Evolutionary conservation across 2,797 vertebrate genomes (phyloP), one percentile per base, ranked within the genome.

Genomic region (Thalassophryne amazonica): DNA sequence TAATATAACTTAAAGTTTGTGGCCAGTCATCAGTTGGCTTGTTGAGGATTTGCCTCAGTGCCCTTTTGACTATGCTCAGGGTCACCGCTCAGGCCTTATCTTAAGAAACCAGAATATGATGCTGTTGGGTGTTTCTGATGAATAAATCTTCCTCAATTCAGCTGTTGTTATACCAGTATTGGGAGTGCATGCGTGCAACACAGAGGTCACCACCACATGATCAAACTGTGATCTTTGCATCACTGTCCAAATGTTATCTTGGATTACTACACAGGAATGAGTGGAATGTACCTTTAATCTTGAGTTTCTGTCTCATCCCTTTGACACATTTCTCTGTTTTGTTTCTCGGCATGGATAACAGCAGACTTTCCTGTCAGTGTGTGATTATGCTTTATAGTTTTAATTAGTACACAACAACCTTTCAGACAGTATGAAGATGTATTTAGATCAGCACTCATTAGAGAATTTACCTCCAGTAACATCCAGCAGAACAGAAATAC

Each of bases 1-100:
- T 73, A 83, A 85, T 82, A 73, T 48, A 40, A 24, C 56, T 60
- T 59, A 1, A 1, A 39, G 40, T 41, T 24, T 36, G 54, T 11
- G 20, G 34, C 0, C 0, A 37, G 8, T 5, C 55, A 53, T 76
- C 43, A 47, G 18, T 65, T 51, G 48, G 35, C 37, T 9, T 59
- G 32, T 37, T 53, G 43, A 48, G 29, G 38, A 22, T 52, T 53
- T 14, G 24, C 54, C 46, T 47, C 43, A 2, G 6, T 14, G 52
- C 28, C 34, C 35, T 56, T 25, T 20, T 24, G 9, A 17, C 25
- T 61, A 24, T 0, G 0, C 40, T 59, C 39, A 33, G 52, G 65
- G 65, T 76, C 62, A 60, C 50, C 2, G 33, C 50, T 7, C 4
- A 60, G 40, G 4, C 19, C 18, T 42, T 12, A 7, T 36, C 48